These are phyloP conservation scores for Coptotermes formosanus DNA, from an alignment of 1,140 invertebrate genomes.

Conservation along the genomic window DNA sequence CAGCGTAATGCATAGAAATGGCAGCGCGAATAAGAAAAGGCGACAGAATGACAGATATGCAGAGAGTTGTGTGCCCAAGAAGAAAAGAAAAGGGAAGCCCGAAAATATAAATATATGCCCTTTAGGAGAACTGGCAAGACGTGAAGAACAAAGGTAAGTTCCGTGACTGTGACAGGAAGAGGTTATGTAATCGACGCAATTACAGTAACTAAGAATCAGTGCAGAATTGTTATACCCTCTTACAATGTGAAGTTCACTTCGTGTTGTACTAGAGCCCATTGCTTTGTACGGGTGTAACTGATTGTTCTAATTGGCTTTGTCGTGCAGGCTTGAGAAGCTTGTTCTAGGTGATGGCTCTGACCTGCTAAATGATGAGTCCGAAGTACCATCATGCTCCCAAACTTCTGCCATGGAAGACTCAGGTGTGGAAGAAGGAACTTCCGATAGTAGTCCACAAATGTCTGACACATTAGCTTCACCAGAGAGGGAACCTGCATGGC, in stretches of 20 bases:
- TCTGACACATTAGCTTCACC: conserved; percentile 10
- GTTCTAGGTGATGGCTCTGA: background rate
- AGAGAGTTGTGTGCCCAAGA: background rate
- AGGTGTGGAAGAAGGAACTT: background rate
- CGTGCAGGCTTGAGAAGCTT: background rate
- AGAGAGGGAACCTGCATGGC: conserved; percentile 12
- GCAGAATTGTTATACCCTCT: background rate
- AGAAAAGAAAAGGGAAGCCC: background rate
- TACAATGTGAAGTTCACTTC: background rate
- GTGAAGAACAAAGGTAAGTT: background rate
- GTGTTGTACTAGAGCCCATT: background rate
- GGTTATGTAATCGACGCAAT: background rate
- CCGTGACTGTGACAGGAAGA: background rate
- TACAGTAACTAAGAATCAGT: too few relatives aligned
- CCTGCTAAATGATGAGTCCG: background rate
- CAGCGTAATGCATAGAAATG: background rate
- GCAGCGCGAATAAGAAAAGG: background rate
- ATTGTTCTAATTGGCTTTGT: background rate
- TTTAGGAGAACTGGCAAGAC: background rate
- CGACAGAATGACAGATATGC: background rate
- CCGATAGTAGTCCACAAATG: background rate
- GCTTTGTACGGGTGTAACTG: background rate
- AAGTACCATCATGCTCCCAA: background rate
- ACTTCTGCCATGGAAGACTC: conserved; percentile 1
- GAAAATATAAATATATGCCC: background rate